These are phyloP conservation scores for Epicauta chinensis DNA, from an alignment of 1,140 invertebrate genomes.

Conservation along the genomic window DNA sequence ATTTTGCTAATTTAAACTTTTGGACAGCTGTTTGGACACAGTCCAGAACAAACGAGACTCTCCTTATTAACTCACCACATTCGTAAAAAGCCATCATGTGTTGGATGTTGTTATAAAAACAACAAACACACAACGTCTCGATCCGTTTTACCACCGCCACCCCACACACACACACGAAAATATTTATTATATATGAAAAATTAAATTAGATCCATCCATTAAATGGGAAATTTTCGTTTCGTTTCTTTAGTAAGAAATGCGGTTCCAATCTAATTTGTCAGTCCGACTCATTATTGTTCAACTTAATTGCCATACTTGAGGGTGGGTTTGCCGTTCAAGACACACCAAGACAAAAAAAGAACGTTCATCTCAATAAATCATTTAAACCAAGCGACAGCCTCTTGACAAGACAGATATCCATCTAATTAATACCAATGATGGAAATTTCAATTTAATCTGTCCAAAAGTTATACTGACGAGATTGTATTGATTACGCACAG, in stretches of 20 bases:
- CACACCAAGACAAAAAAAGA: no score
- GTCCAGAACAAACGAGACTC: conserved; percentile 14
- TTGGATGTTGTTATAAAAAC: no score
- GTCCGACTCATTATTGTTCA: conserved; percentile 6
- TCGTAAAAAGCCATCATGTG: neutral
- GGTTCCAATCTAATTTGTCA: conserved; percentile 9
- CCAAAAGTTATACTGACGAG: no score
- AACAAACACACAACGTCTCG: no score
- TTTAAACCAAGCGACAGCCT: conserved; percentile 12
- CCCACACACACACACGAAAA: no score
- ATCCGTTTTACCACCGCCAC: no score
- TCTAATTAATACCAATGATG: conserved; percentile 6
- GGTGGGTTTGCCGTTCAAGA: conserved; percentile 3
- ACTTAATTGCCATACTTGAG: conserved; percentile 10
- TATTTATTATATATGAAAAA: no score
- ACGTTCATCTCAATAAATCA: conserved; percentile 10
- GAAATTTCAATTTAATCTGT: no score
- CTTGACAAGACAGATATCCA: conserved; percentile 6
- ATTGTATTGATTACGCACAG: no score
- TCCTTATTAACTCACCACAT: conserved; percentile 14
- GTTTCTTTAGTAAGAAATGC: no score
- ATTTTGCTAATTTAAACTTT: conserved; percentile 20
- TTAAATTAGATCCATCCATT: no score
- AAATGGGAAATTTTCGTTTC: no score
- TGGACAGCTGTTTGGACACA: conserved; percentile 19